phyloP scores from a whole-genome alignment of 2,113 vertebrate genomes.

The Nesogale talazaci region DNA sequence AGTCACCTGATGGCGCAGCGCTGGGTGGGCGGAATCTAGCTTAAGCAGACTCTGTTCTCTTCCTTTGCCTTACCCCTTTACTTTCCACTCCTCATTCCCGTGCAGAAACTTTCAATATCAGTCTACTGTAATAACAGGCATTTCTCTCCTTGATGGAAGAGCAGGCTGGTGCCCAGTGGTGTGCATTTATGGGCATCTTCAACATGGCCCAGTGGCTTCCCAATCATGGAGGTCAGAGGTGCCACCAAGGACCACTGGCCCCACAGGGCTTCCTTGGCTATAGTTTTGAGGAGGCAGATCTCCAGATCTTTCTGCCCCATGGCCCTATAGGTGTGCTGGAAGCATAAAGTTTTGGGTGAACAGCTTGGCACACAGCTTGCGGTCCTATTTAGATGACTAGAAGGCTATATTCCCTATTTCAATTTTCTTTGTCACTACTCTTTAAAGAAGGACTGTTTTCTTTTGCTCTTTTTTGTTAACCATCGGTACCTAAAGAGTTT shows the following conservation, averaged over 20 bases:
- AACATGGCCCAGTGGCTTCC: neutral
- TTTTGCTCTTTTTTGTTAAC: slow-evolving; percentile 24
- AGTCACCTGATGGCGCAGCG: neutral
- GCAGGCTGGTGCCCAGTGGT: neutral
- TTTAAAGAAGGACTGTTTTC: slow-evolving; percentile 20
- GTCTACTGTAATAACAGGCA: neutral
- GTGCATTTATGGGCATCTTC: neutral
- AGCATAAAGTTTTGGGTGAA: neutral
- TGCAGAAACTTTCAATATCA: neutral
- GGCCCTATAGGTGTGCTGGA: neutral
- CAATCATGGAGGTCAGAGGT: neutral
- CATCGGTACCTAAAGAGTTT: slow-evolving; percentile 24
- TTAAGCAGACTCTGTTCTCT: neutral
- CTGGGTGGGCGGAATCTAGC: neutral
- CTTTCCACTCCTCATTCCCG: neutral
- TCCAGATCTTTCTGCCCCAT: neutral
- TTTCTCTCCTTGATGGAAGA: neutral
- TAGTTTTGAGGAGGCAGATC: neutral
- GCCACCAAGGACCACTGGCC: neutral
- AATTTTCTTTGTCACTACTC: neutral
- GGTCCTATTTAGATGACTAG: neutral
- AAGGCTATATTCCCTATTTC: neutral
- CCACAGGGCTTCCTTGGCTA: neutral
- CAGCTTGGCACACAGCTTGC: neutral
- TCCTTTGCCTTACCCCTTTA: neutral